Percentiles rank a stretch among this genome's conserved stretches.
Conservation (phyloP, 2,797 vertebrate genomes). For the Scomberomorus guttatus region DNA sequence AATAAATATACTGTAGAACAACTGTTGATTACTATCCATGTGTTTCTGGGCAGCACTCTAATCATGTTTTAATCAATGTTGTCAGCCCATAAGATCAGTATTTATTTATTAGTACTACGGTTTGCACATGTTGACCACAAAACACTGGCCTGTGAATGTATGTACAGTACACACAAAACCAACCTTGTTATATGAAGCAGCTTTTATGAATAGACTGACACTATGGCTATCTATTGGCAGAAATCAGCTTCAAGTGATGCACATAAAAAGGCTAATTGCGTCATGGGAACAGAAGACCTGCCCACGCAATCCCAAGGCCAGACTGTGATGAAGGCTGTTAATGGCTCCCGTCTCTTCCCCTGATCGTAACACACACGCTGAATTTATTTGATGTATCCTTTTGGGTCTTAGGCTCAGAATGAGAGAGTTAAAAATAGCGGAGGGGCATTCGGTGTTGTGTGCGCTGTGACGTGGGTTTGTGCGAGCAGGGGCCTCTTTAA, state of each 20-base stretch:
- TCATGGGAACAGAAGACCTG: slow-evolving; percentile 79
- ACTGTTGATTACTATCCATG: slow-evolving; percentile 23
- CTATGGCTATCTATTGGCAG: slow-evolving; percentile 56
- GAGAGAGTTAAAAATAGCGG: slow-evolving; percentile 76
- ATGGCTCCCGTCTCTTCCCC: slow-evolving; percentile 67
- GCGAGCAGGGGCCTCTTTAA: slow-evolving; percentile 58
- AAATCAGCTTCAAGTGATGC: slow-evolving; percentile 72
- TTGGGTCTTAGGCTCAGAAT: slow-evolving; percentile 56
- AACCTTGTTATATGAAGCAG: slow-evolving; percentile 25
- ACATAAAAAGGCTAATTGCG: slow-evolving; percentile 77
- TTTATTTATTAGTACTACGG: slow-evolving; percentile 21
- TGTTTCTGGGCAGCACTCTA: slow-evolving; percentile 27
- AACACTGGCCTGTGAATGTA: slow-evolving; percentile 23
- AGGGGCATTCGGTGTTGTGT: slow-evolving; percentile 33
- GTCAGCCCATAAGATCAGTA: not conserved
- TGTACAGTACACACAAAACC: slow-evolving; percentile 34
- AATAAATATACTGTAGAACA: slow-evolving; percentile 45
- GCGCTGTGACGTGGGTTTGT: slow-evolving; percentile 60
- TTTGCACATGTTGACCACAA: slow-evolving; percentile 27
- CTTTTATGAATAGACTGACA: slow-evolving; percentile 57
- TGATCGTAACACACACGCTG: slow-evolving; percentile 62
- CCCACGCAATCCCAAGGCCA: slow-evolving; percentile 77
- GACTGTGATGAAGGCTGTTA: slow-evolving; percentile 75
- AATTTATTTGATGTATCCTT: slow-evolving; percentile 70
- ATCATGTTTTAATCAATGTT: slow-evolving; percentile 29